phyloP scores from a whole-genome alignment of 2,797 vertebrate genomes.

The Hippocampus kuda region DNA sequence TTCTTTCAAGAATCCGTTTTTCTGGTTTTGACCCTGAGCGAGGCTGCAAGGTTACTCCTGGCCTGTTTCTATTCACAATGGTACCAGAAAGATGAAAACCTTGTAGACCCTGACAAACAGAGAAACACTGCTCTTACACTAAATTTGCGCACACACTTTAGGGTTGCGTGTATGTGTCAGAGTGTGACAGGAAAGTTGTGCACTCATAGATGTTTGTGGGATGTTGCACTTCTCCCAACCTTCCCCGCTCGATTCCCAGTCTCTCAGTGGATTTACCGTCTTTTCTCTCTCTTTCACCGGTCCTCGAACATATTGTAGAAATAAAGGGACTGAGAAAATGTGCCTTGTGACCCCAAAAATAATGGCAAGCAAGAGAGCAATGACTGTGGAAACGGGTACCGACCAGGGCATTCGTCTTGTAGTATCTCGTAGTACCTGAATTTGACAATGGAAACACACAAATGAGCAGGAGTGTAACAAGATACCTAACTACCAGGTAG shows the following conservation, averaged over 20 bases:
- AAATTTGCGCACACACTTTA: slow-evolving; percentile 37
- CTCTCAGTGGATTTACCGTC: slow-evolving; percentile 56
- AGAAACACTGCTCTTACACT: slow-evolving; percentile 35
- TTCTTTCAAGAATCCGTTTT: background rate
- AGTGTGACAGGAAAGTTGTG: slow-evolving; percentile 29
- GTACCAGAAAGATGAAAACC: slow-evolving; percentile 21
- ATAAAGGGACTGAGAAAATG: background rate
- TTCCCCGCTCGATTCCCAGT: slow-evolving; percentile 54
- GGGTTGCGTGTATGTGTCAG: slow-evolving; percentile 38
- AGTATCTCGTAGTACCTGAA: background rate
- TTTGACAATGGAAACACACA: background rate
- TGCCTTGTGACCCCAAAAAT: background rate
- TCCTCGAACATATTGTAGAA: slow-evolving; percentile 70
- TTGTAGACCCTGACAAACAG: slow-evolving; percentile 35
- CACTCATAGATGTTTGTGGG: slow-evolving; percentile 29
- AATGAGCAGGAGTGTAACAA: background rate
- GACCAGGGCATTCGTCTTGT: background rate
- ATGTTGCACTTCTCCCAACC: slow-evolving; percentile 58
- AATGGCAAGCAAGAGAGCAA: background rate
- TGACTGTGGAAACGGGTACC: background rate
- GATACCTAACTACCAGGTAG: background rate
- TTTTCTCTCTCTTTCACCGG: slow-evolving; percentile 76
- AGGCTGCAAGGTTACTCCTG: slow-evolving; percentile 42
- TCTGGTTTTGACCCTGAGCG: slow-evolving; percentile 25
- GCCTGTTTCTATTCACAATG: slow-evolving; percentile 26